These are phyloP conservation scores for Meloidogyne floridensis DNA, from an alignment of 1,140 invertebrate genomes.

Conservation along the genomic window DNA sequence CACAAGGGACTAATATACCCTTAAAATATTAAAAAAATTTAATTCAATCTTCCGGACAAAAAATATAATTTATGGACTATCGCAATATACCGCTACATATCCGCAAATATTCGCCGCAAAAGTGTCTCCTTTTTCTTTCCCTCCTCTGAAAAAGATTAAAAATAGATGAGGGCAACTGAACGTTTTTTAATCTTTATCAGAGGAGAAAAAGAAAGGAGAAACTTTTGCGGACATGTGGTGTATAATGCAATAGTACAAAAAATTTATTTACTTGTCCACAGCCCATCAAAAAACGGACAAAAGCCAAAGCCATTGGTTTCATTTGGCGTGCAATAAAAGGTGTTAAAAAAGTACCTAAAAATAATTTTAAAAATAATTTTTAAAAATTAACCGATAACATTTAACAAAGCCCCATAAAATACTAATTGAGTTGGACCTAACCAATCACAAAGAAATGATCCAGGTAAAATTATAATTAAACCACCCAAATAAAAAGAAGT, in stretches of 20 bases:
- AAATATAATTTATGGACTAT: too few species aligned
- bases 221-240: too few species aligned
- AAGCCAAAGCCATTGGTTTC: constrained; percentile 35
- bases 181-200: too few species aligned
- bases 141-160: too few species aligned
- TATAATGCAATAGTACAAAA: neutral
- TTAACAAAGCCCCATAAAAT: constrained; percentile 57
- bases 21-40: constrained; percentile 7
- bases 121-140: too few species aligned
- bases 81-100: too few species aligned
- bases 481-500: constrained; percentile 63
- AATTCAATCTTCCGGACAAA: too few species aligned
- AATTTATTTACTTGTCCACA: constrained; percentile 54
- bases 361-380: constrained; percentile 13
- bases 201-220: too few species aligned
- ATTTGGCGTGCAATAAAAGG: constrained; percentile 51
- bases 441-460: constrained; percentile 54
- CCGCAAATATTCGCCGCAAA: too few species aligned
- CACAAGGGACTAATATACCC: constrained; percentile 64
- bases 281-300: constrained; percentile 59
- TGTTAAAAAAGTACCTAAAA: constrained; percentile 54
- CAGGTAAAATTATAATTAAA: constrained; percentile 51
- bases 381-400: constrained; percentile 59
- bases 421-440: constrained; percentile 52
- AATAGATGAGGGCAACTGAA: too few species aligned